Conservation (phyloP, 2,888 invertebrate genomes). For the Heteropelma amictum region DNA sequence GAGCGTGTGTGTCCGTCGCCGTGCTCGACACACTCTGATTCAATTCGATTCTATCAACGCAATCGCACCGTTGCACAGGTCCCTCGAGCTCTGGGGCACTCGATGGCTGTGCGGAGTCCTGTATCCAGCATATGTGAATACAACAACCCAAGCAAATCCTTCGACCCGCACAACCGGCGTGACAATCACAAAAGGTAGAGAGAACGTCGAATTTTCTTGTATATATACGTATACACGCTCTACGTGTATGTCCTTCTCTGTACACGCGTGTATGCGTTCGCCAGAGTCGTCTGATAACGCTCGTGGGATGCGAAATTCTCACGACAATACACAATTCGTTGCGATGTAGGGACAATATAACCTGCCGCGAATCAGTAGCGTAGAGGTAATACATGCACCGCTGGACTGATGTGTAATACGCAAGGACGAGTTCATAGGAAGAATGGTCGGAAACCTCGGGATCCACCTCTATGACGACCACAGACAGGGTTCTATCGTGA, state of each 20-base stretch:
- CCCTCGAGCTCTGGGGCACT: conserved; percentile 1
- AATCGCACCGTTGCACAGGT: conserved; percentile 50
- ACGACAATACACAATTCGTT: conserved; percentile 46
- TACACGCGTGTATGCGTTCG: not conserved
- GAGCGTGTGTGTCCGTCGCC: conserved; percentile 33
- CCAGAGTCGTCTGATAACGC: conserved; percentile 23
- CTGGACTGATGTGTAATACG: conserved; percentile 6
- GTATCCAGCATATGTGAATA: conserved; percentile 36
- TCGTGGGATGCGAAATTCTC: conserved; percentile 30
- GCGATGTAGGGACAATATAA: conserved; percentile 20
- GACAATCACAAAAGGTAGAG: conserved; percentile 46
- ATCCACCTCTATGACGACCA: conserved; percentile 21
- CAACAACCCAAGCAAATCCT: conserved; percentile 26
- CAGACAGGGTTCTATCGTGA: conserved; percentile 28
- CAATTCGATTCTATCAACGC: conserved; percentile 55
- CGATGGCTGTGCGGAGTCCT: not conserved
- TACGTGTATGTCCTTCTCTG: not conserved
- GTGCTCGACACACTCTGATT: conserved; percentile 50
- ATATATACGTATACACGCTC: too few relatives aligned
- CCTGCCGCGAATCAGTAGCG: conserved; percentile 20
- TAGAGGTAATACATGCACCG: conserved; percentile 10
- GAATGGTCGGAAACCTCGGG: conserved; percentile 7
- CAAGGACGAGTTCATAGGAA: not conserved
- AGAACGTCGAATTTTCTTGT: too few relatives aligned
- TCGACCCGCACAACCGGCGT: conserved; percentile 38